These are phyloP conservation scores for Gnathonemus echidnorhynchus DNA, from an alignment of 2,113 vertebrate genomes.

Conservation along the genomic window DNA sequence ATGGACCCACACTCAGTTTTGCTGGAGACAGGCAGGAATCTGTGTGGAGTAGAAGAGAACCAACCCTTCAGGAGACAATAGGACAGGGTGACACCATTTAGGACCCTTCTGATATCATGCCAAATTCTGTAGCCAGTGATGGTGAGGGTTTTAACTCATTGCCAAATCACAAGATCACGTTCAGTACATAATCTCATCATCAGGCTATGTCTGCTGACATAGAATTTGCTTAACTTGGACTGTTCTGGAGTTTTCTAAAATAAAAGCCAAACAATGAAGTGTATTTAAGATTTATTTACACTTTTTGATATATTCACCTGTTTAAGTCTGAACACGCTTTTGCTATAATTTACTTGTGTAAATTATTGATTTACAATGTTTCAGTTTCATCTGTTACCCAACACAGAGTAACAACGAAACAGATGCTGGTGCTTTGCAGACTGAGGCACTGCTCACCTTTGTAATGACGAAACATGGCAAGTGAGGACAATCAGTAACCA, in stretches of 20 bases:
- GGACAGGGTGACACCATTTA: not conserved
- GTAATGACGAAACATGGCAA: not conserved
- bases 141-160: not conserved
- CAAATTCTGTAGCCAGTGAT: not conserved
- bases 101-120: not conserved
- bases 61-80: not conserved
- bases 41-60: not conserved
- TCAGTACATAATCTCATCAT: not conserved
- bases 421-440: not conserved
- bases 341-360: not conserved
- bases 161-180: not conserved
- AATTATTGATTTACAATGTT: not conserved
- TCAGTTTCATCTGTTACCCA: not conserved
- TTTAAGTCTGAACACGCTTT: not conserved
- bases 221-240: not conserved
- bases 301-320: not conserved
- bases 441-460: not conserved
- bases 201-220: not conserved
- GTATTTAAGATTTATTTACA: not conserved
- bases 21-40: conserved; percentile 32
- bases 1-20: conserved; percentile 62
- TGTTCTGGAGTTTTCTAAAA: not conserved
- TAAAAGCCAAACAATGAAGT: not conserved
- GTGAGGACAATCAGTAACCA: not conserved
- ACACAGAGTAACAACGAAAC: not conserved